Evolutionary conservation across 2,797 vertebrate genomes (phyloP), one percentile per base, ranked within the genome.

Genomic region (Leucoraja ocellata): DNA sequence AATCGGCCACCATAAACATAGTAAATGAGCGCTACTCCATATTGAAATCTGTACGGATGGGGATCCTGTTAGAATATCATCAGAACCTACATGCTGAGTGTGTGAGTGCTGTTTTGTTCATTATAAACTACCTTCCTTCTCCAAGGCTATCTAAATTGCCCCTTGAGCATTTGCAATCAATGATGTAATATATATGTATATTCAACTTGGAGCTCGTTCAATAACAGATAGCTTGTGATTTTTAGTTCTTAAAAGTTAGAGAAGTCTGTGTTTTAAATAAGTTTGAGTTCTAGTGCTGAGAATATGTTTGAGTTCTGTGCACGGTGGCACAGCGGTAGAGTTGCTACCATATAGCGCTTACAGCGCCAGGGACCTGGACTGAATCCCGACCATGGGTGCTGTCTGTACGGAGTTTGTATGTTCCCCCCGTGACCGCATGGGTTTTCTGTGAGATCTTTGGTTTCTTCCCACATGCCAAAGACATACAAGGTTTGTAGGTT

Each of bases 91-190:
- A 88, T 18, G 63, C 84, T 88, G 84, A 36, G 84, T 16, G 13
- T 68, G 84, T 88, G 84, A 68, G 63, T 63, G 18, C n/a, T 21
- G n/a, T 88, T 88, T 68, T 32, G 65, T 88, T 88, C 84, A 68
- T 88, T 88, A 68, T 32, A 88, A 88, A 88, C n/a, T 68, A 8
- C n/a, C 16, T 68, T 68, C 84, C 32, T 36, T 88, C 63, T 88
- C n/a, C 25, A 7, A 2, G 68, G 63, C 16, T 68, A 88, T 21
- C 61, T 36, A 65, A 32, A 88, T 21, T 68, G 63, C n/a, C 84
- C 16, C 61, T 25, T 3, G n/a, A 68, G n/a, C 84, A 36, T 68
- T 68, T 88, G 61, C 63, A 88, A 88, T 88, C 63, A 36, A 36
- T 88, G n/a, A 88, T 36, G 36, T 88, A 65, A 88, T 25, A 28